phyloP scores from a whole-genome alignment of 2,113 vertebrate genomes.

The Chelonoidis abingdonii region DNA sequence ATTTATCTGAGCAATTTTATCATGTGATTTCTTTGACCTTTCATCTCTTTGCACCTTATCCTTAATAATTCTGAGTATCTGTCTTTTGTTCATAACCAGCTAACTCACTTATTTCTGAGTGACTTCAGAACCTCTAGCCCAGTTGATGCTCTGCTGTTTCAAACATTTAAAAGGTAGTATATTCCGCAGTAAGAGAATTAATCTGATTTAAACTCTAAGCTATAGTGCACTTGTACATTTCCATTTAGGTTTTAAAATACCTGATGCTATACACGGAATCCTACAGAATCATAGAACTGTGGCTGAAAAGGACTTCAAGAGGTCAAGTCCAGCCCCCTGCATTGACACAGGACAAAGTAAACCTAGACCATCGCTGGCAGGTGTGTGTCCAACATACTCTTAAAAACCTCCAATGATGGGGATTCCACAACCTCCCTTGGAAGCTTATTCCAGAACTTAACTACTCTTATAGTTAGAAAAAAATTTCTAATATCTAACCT shows the following conservation, averaged over 20 bases:
- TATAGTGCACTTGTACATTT: accelerated
- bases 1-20: background rate
- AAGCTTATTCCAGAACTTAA: background rate
- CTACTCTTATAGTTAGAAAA: background rate
- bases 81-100: background rate
- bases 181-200: accelerated
- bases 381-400: background rate
- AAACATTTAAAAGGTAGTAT: background rate
- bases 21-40: background rate
- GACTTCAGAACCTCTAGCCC: accelerated
- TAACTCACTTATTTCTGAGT: background rate
- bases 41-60: background rate
- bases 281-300: background rate
- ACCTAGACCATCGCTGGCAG: background rate
- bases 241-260: accelerated
- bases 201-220: background rate
- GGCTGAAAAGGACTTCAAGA: too few relatives aligned
- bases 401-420: background rate
- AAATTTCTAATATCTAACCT: background rate
- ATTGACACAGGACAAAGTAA: background rate
- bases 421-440: background rate
- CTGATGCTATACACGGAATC: accelerated
- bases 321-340: too few relatives aligned
- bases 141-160: accelerated
- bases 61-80: background rate